phyloP scores from a whole-genome alignment of 2,797 vertebrate genomes.

The Natrix natrix region DNA sequence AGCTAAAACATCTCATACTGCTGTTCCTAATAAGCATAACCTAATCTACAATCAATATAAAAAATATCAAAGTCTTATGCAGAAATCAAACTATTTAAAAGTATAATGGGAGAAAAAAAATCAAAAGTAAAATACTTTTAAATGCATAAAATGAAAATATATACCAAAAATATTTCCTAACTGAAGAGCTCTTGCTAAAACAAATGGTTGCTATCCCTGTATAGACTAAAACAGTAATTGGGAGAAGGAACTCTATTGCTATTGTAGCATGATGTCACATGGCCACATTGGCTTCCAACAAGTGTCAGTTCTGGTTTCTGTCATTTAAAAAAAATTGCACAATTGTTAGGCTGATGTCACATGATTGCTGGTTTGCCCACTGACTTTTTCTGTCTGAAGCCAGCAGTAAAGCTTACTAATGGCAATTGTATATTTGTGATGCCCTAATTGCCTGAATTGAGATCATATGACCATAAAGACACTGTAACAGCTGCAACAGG shows the following conservation, averaged over 20 bases:
- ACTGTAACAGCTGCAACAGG: neutral
- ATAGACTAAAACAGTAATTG: neutral
- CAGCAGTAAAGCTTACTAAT: neutral
- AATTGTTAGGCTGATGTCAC: neutral
- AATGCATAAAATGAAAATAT: neutral
- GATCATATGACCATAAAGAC: neutral
- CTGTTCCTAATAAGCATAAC: neutral
- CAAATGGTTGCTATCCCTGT: neutral
- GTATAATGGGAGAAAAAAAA: neutral
- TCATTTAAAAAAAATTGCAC: neutral
- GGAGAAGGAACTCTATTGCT: neutral
- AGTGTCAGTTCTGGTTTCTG: neutral
- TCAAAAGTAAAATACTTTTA: neutral
- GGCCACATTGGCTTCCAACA: neutral
- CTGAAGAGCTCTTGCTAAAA: neutral
- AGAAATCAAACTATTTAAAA: neutral
- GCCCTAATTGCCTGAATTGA: neutral
- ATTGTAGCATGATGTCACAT: neutral
- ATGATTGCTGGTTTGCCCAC: neutral
- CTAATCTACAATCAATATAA: neutral
- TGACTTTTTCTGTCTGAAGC: neutral
- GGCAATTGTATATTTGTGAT: neutral
- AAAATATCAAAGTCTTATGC: neutral
- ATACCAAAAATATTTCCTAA: neutral
- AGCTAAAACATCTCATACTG: neutral